Evolutionary conservation across 2,113 vertebrate genomes (phyloP).

Genomic region (Microcebus lehilahytsara): DNA sequence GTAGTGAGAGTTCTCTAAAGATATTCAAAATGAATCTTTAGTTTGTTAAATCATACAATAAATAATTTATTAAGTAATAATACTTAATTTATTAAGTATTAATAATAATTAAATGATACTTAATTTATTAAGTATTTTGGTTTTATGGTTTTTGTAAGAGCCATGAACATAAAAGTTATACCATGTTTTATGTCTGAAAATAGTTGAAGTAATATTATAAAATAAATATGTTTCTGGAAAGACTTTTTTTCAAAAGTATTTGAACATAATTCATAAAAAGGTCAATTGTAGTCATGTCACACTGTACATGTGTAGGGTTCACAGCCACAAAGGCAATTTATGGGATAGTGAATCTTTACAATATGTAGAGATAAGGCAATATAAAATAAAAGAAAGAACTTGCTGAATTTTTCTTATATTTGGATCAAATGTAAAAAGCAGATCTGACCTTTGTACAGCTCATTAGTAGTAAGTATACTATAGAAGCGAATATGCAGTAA

Average conservation of each 20-base stretch:
- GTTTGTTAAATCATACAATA: not conserved
- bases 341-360: not conserved
- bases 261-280: not conserved
- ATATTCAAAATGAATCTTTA: not conserved
- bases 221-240: not conserved
- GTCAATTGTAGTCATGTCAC: not conserved
- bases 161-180: not conserved
- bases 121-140: not conserved
- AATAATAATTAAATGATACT: too few relatives aligned
- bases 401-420: not conserved
- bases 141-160: not conserved
- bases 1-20: not conserved
- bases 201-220: not conserved
- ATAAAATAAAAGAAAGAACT: not conserved
- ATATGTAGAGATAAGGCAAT: not conserved
- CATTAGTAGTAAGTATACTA: not conserved
- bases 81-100: too few relatives aligned
- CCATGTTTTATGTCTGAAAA: not conserved
- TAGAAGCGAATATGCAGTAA: not conserved
- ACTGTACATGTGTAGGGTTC: not conserved
- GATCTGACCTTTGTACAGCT: not conserved
- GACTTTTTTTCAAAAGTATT: slow-evolving; percentile 3
- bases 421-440: not conserved
- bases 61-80: too few relatives aligned
- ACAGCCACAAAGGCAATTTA: not conserved